Conservation (phyloP, 2,888 invertebrate genomes). For the Diaphora mendica region DNA sequence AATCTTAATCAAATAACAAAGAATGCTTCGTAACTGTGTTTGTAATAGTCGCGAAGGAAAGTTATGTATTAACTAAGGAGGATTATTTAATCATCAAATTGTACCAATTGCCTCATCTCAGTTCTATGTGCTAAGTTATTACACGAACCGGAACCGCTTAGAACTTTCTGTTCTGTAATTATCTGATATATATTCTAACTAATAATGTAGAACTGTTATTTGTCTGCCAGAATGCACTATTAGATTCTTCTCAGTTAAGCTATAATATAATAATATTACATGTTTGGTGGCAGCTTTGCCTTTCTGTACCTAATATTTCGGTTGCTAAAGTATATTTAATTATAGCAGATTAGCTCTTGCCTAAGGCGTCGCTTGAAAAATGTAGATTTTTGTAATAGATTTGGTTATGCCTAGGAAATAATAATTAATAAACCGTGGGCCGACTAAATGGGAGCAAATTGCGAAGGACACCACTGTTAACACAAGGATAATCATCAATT, state of each 20-base stretch:
- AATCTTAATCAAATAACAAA: constrained; percentile 47
- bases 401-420: too few species aligned
- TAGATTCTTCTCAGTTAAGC: neutral
- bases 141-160: constrained; percentile 1
- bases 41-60: constrained; percentile 39
- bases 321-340: neutral
- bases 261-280: neutral
- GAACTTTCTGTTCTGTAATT: constrained; percentile 1
- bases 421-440: too few species aligned
- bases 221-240: neutral
- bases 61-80: constrained; percentile 18
- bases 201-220: neutral
- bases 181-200: neutral
- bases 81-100: constrained; percentile 17
- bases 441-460: too few species aligned
- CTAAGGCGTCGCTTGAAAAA: too few species aligned
- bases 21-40: constrained; percentile 46
- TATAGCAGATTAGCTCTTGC: neutral
- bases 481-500: too few species aligned
- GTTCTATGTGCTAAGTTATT: neutral
- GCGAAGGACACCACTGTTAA: too few species aligned
- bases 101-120: neutral
- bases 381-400: too few species aligned
- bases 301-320: neutral
- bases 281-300: neutral